Evolutionary conservation across 2,113 vertebrate species (phyloP).

Genomic region (Pogona vitticeps): DNA sequence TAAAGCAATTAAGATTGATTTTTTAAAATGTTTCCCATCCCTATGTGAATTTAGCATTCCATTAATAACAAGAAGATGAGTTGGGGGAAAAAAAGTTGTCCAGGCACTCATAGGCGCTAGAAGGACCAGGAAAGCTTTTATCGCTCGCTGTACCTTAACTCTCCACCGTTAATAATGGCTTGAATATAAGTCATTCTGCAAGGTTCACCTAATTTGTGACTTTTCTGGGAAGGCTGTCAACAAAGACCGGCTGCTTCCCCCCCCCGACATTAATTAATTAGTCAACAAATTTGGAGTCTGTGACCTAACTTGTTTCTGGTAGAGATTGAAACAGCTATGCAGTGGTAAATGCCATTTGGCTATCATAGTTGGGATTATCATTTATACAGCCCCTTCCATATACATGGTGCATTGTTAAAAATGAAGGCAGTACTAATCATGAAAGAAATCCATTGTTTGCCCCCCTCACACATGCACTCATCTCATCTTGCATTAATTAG

Average conservation of each 20-base stretch:
- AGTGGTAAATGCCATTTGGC: neutral
- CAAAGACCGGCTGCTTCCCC: neutral
- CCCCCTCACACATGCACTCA: neutral
- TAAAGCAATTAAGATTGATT: neutral
- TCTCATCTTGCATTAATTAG: no score
- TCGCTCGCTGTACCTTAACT: accelerated
- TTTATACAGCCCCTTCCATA: no score
- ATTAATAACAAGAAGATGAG: neutral
- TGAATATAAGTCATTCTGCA: neutral
- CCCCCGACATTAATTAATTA: neutral
- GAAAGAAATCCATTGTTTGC: no score
- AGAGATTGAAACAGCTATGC: neutral
- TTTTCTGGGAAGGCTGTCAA: neutral
- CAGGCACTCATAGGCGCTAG: neutral
- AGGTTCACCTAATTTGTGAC: neutral
- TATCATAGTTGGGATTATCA: neutral
- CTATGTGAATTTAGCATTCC: neutral
- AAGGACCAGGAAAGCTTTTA: neutral
- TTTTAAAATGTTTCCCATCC: accelerated
- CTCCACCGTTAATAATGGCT: neutral
- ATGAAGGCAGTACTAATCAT: no score
- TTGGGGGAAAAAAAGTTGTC: neutral
- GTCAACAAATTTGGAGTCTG: neutral
- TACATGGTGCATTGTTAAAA: no score
- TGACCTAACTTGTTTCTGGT: neutral